phyloP scores from a whole-genome alignment of 2,797 vertebrate species.

The Tachyglossus aculeatus region DNA sequence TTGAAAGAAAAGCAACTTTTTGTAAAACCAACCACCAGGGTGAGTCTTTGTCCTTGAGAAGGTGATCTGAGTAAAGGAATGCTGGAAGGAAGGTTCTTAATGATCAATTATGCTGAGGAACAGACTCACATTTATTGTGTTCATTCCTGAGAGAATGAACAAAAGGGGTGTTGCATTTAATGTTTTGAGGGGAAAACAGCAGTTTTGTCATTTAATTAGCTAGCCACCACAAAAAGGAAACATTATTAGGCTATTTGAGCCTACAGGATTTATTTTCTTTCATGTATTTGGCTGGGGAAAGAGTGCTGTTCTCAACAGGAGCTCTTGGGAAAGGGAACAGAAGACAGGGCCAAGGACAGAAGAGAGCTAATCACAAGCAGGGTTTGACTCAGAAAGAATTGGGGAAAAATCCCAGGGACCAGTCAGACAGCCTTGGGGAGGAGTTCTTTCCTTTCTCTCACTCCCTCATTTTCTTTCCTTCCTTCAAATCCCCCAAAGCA shows the following conservation, averaged over 20 bases:
- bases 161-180: not conserved
- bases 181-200: not conserved
- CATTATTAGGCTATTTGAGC: not conserved
- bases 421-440: accelerated
- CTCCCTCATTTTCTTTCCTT: too few relatives aligned
- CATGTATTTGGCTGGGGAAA: not conserved
- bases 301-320: not conserved
- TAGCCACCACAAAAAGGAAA: not conserved
- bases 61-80: not conserved
- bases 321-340: not conserved
- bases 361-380: not conserved
- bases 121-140: not conserved
- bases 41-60: not conserved
- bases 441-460: too few relatives aligned
- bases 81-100: constrained; percentile 8
- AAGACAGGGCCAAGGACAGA: not conserved
- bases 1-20: constrained; percentile 3
- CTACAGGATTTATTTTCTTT: not conserved
- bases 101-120: not conserved
- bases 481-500: too few relatives aligned
- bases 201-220: not conserved
- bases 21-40: constrained; percentile 12
- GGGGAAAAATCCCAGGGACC: not conserved
- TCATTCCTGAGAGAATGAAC: not conserved
- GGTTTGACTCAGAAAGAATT: not conserved